These are phyloP conservation scores for Crypturellus undulatus DNA, from an alignment of 2,113 vertebrate genomes.

Conservation along the genomic window DNA sequence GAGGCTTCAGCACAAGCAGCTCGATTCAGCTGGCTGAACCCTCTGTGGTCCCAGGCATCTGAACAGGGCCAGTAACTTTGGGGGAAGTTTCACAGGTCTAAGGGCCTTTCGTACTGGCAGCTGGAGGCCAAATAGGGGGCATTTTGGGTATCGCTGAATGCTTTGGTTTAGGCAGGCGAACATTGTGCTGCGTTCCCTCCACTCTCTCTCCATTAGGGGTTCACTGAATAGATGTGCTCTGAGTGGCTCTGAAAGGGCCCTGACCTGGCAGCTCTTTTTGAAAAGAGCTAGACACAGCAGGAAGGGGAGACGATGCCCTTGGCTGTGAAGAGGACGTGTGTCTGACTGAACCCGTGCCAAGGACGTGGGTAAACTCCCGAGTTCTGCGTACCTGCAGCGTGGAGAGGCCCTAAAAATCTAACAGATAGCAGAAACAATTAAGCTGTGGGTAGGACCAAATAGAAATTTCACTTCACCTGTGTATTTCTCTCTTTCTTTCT, in stretches of 20 bases:
- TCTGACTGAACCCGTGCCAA: background rate
- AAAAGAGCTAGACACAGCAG: background rate
- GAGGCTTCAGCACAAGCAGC: background rate
- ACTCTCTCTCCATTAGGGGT: rapidly evolving
- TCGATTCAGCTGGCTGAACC: background rate
- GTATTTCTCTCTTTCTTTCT: background rate
- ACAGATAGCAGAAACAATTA: background rate
- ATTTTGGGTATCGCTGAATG: background rate
- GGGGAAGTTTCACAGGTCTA: background rate
- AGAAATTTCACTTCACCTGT: background rate
- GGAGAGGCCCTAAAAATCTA: background rate
- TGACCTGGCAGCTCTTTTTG: background rate
- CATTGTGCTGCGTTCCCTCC: background rate
- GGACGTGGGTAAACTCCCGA: background rate
- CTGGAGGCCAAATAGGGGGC: rapidly evolving
- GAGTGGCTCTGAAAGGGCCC: background rate
- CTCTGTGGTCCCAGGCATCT: background rate
- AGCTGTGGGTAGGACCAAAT: background rate
- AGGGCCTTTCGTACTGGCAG: background rate
- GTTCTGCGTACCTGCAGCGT: rapidly evolving
- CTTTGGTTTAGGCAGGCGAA: background rate
- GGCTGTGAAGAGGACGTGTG: background rate
- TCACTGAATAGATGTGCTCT: background rate
- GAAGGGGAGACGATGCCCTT: background rate
- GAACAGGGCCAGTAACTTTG: background rate